Base-by-base conservation (phyloP, 2,797 vertebrate species). In the Eulemur albifrons region DNA sequence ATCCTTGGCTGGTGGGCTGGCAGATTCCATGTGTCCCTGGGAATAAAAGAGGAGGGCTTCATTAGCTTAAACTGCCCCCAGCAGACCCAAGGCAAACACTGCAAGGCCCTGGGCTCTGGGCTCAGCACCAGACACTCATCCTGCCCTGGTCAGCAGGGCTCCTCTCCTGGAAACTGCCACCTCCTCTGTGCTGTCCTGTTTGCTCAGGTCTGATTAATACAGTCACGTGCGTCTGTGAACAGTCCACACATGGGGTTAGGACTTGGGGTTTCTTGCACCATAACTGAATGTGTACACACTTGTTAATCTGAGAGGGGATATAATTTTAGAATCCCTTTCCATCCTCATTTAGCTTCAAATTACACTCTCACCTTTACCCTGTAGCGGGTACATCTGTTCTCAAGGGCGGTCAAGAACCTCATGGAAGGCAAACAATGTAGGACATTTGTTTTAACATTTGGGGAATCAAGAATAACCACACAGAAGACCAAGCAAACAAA, bases 11-110 rank as follows among this genome's bases (percentile, higher is more conserved):
- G 38, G n/a, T 50, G 43, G 83, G 87, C 3, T 0, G 40, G 52
- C 2, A 18, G 76, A 84, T 85, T 94, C 87, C 91, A 86, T 94
- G 85, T 57, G 82, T 92, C 48, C 96, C 96, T 98, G 90, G 45
- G 69, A 92, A 96, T 79, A 73, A 90, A 94, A 88, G 84, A 96
- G 21, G 69, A 97, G 84, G 72, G 1, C 35, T 81, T 63, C 30
- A 21, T 97, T 45, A 96, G 67, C 52, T 87, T 67, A 52, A 40
- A 54, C 54, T 38, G 45, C 54, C 30, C 69, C 63, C 69, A 77
- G 77, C 57, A 57, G 50, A 48, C 48, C 48, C n/a, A 21, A 80
- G 76, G 61, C 25, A n/a, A 70, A 75, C 50, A 15, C 7, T 2
- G 35, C 43, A 45, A 40, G 40, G 35, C 4, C 76, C 52, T 52